Base-by-base conservation (phyloP, 2,888 invertebrate species). In the Lithophane semibrunnea region DNA sequence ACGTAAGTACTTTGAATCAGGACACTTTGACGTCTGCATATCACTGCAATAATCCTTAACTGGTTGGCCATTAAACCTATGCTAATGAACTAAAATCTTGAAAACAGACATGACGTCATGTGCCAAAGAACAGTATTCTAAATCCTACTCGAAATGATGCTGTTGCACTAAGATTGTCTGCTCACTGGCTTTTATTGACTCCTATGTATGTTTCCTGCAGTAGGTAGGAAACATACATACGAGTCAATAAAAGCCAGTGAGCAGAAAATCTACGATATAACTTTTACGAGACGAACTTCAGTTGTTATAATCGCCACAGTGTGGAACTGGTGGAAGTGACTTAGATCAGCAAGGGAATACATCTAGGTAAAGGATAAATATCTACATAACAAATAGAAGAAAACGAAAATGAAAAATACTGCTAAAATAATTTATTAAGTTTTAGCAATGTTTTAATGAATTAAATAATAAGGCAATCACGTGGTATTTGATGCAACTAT, bases 401-500 rank as follows among this genome's bases (percentile, higher is more conserved):
- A 88, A 92, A 93, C 91, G 67, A 88, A 85, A 80, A 76, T 91
- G 68, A 88, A 84, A 80, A 76, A 85, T 90, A 91, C 91, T 95
- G 94, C 95, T 96, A 96, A 96, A 96, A 96, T 96, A 96, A 90
- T 96, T 96, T 96, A 96, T 96, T 96, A 91, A 92, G 90, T 94
- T 94, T 93, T 93, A 95, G 96, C 95, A 93, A 94, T 94, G 93
- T 94, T 94, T 91, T 91, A 93, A 94, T 94, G 93, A 94, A 92
- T 94, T 95, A 95, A 95, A 95, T 94, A 94, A 95, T 96, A 96
- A 96, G 96, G 96, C 96, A 96, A 94, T 96, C 95, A 94, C 92
- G 96, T 95, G 96, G 93, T 95, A 93, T 94, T 94, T 94, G 91
- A 95, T 94, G 94, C 95, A 92, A 93, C 94, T 95, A 94, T 94